phyloP scores from a whole-genome alignment of 2,888 invertebrate genomes.

The Limnephilus auricula region DNA sequence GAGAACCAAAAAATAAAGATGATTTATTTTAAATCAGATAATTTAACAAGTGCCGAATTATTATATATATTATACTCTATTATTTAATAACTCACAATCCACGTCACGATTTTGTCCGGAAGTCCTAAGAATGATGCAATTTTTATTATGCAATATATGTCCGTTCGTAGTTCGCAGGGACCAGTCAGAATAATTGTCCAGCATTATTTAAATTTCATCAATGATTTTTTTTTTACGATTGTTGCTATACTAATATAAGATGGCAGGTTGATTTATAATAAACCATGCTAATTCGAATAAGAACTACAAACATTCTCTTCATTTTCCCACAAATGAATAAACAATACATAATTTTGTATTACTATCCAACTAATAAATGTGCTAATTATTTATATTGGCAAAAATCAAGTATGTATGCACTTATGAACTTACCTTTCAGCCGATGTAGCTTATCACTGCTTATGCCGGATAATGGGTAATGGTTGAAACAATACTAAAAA shows the following conservation, averaged over 20 bases:
- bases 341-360: background rate
- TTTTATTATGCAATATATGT: background rate
- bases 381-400: background rate
- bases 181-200: background rate
- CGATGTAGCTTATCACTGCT: background rate
- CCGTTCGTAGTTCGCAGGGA: background rate
- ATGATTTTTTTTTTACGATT: background rate
- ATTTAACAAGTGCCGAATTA: background rate
- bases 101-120: background rate
- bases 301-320: too few species aligned
- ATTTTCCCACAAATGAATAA: background rate
- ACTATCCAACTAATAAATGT: background rate
- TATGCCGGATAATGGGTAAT: background rate
- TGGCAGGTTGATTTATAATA: background rate
- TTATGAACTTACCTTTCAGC: background rate
- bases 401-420: background rate
- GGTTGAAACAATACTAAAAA: background rate
- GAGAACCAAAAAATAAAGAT: background rate
- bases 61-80: too few species aligned
- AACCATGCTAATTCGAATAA: background rate
- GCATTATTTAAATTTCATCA: background rate
- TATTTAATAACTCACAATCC: background rate
- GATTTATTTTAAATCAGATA: background rate
- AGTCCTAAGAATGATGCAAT: background rate
- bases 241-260: background rate